These are phyloP conservation scores for Drosophila nigricruria DNA, from an alignment of 2,888 invertebrate genomes.

Conservation along the genomic window DNA sequence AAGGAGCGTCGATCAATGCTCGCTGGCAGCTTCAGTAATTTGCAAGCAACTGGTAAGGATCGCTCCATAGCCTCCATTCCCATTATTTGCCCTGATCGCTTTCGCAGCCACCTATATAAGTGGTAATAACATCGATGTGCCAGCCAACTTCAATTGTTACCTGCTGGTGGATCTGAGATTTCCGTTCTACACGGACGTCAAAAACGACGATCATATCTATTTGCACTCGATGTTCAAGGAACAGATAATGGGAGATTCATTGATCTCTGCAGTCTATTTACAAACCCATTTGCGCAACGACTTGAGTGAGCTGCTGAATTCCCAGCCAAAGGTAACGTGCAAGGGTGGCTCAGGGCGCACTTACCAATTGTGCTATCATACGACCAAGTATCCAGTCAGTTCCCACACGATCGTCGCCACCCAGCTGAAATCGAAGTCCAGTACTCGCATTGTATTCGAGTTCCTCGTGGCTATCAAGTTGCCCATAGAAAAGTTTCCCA, in stretches of 20 bases:
- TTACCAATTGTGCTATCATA: conserved; percentile 35
- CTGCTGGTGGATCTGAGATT: conserved; percentile 23
- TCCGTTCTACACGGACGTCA: conserved; percentile 1
- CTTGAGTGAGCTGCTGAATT: neutral
- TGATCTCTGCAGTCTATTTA: conserved; percentile 15
- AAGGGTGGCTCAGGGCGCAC: conserved; percentile 1
- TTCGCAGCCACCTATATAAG: conserved; percentile 26
- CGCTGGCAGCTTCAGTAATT: conserved; percentile 23
- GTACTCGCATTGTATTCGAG: conserved; percentile 21
- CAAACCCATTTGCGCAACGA: conserved; percentile 30
- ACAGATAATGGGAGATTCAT: neutral
- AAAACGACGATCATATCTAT: conserved; percentile 11
- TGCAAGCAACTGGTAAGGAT: conserved; percentile 24
- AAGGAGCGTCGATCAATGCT: conserved; percentile 23
- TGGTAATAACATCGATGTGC: conserved; percentile 17
- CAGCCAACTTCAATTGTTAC: conserved; percentile 32
- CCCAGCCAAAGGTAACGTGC: conserved; percentile 10
- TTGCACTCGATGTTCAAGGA: conserved; percentile 17
- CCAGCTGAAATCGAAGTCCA: conserved; percentile 2
- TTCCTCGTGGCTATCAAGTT: conserved; percentile 31
- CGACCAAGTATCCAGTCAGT: conserved; percentile 29
- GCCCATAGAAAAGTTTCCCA: conserved; percentile 4
- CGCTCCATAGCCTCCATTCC: neutral
- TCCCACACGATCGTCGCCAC: conserved; percentile 28
- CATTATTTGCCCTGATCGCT: neutral